Evolutionary conservation across 1,140 invertebrate genomes (phyloP), one percentile per base, ranked within the genome.

Genomic region (Rhyacophila brunnea): DNA sequence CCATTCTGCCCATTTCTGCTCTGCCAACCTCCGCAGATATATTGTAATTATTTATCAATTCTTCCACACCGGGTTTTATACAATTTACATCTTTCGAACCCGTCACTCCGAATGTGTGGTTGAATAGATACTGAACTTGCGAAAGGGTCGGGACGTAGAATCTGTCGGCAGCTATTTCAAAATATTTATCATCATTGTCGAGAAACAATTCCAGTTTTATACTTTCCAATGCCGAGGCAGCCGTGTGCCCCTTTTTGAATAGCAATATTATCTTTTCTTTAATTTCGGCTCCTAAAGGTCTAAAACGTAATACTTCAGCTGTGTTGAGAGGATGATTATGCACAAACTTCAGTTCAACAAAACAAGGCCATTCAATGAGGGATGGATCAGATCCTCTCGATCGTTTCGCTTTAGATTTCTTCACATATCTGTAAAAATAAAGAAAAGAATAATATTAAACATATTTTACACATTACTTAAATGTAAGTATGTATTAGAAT

Each of bases 171-270:
- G 60, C 60, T 23, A 63, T 48, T 18, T 63, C 60, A 53, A 40
- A 63, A 53, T 49, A 63, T 20, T 54, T 54, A 42, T 58, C 55
- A 40, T 63, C 55, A 52, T 63, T 54, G 36, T 63, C 50, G 42
- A 63, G 54, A 54, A 63, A 63, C 9, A 64, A 42, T 59, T 64
- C 61, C 6, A 64, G 35, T 45, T 59, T 64, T 17, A 64, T 64
- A 40, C 61, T 59, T 56, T 64, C 61, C 45, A 64, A 53, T 2
- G 61, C 56, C 6, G 61, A 59, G 48, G 61, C 38, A 9, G 56
- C 55, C 11, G 50, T 59, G 40, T 64, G 61, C 18, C 61, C 61
- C 36, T 64, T 64, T 18, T 46, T 49, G 17, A 64, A 64, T 23
- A 64, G 46, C 10, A 7, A 11, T 9, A 64, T 34, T 17, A 64